Evolutionary conservation across 2,113 vertebrate species (phyloP).

Genomic region (Tautogolabrus adspersus): DNA sequence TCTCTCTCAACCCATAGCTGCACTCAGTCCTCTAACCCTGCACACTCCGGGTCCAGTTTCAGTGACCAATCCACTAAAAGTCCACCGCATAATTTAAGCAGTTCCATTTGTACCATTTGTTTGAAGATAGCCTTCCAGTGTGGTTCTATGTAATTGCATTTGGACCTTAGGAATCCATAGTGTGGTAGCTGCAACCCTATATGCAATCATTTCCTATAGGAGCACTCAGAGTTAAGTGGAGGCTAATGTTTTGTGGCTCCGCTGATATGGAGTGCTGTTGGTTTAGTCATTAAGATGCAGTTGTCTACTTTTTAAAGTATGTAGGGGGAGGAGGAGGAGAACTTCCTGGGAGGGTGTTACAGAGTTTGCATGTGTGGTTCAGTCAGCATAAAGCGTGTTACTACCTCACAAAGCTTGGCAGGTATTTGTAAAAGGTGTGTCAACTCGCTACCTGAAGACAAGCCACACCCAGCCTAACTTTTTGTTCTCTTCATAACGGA

Average conservation of each 20-base stretch:
- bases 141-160: constrained; percentile 75
- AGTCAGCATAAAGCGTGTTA: constrained; percentile 14
- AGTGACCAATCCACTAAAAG: constrained; percentile 49
- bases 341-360: not conserved
- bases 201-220: constrained; percentile 74
- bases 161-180: constrained; percentile 69
- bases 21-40: constrained; percentile 60
- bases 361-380: constrained; percentile 1
- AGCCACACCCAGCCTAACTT: not conserved
- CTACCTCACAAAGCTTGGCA: constrained; percentile 20
- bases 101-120: constrained; percentile 58
- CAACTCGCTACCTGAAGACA: not conserved
- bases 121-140: constrained; percentile 64
- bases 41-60: constrained; percentile 44
- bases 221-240: constrained; percentile 76
- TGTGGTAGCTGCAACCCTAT: constrained; percentile 72
- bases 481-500: not conserved
- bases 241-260: constrained; percentile 75
- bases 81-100: constrained; percentile 65
- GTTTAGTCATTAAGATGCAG: constrained; percentile 63
- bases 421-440: constrained; percentile 25
- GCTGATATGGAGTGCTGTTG: constrained; percentile 65
- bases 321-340: not conserved
- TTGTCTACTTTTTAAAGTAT: constrained; percentile 25
- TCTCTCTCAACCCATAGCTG: constrained; percentile 60